These are phyloP conservation scores for Drosophila triauraria DNA, from an alignment of 1,140 invertebrate species.

Conservation along the genomic window DNA sequence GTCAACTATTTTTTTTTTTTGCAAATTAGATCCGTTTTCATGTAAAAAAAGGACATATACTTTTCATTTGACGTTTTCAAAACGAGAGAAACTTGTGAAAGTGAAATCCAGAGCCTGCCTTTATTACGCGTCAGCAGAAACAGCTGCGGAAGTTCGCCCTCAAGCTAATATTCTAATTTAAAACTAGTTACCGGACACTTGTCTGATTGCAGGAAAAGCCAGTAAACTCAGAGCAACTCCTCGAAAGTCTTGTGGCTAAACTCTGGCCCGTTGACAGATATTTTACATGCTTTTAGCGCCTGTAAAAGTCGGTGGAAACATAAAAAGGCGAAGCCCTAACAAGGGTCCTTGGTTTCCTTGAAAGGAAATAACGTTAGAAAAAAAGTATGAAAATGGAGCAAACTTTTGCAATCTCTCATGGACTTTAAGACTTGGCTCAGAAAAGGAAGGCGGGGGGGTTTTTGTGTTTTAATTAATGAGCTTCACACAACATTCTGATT, in stretches of 20 bases:
- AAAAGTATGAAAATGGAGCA: background rate
- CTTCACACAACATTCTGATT: slow-evolving; percentile 1
- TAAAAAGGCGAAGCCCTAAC: background rate
- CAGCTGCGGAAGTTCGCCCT: background rate
- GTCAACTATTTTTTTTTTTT: too few species aligned
- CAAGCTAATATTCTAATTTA: slow-evolving; percentile 9
- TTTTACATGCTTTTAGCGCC: slow-evolving; percentile 10
- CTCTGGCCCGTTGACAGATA: slow-evolving; percentile 3
- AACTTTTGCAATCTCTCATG: slow-evolving; percentile 28
- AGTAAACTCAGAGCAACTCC: background rate
- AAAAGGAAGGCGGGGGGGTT: background rate
- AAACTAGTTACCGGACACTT: slow-evolving; percentile 1
- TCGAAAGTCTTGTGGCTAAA: background rate
- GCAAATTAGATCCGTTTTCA: too few species aligned
- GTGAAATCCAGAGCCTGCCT: too few species aligned
- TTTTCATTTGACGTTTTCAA: too few species aligned
- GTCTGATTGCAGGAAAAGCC: background rate
- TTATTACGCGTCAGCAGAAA: background rate
- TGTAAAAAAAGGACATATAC: too few species aligned
- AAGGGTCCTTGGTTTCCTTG: background rate
- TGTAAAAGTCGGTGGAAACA: background rate
- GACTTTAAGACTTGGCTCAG: background rate
- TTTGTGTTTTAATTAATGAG: slow-evolving; percentile 12
- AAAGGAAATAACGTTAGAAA: background rate
- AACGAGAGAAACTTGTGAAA: too few species aligned